Evolutionary conservation across 2,113 vertebrate species (phyloP), one percentile per base, ranked within the genome.

Genomic region (Nothocercus nigrocapillus): DNA sequence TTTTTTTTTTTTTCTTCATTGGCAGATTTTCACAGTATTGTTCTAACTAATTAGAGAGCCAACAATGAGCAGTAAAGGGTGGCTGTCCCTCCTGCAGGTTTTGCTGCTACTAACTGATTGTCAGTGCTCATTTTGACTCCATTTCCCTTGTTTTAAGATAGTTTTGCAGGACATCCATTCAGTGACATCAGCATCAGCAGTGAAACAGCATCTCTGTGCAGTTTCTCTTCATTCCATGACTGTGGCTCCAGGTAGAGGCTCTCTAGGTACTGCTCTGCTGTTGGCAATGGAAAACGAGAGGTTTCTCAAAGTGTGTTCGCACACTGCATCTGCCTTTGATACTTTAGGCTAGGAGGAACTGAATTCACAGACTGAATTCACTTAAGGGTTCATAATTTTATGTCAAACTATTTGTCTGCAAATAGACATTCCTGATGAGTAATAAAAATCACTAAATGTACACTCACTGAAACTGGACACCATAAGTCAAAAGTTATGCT

Each of bases 401-500:
- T 75, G 63, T 76, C 38, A n/a, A 44, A 7, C 12, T 32, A 63
- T 45, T 11, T 11, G 27, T 54, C 74, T 89, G 36, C 69, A 89
- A 53, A 45, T 1, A 82, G 69, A 66, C 14, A 6, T 93, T 94
- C 40, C 77, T 70, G 74, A 25, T 5, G 6, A 34, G 13, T 59
- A 73, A 90, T 89, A 77, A 93, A 56, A 85, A 30, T 54, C 74
- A 30, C 77, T 86, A 32, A 81, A 81, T 30, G 15, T 81, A 90
- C 51, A 12, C 51, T 94, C 53, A 38, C 16, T 59, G 38, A 63
- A 89, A 94, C 74, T 89, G 90, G 92, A 88, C 34, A 61, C 28
- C 0, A 0, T 88, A 90, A 95, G 82, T 73, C 82, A 89, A 76
- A 94, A 87, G 75, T 80, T 90, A 91, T 9, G 42, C 80, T 70